Evolutionary conservation across 2,888 invertebrate genomes (phyloP), one percentile per base, ranked within the genome.

Genomic region (Pilophorus perplexus): DNA sequence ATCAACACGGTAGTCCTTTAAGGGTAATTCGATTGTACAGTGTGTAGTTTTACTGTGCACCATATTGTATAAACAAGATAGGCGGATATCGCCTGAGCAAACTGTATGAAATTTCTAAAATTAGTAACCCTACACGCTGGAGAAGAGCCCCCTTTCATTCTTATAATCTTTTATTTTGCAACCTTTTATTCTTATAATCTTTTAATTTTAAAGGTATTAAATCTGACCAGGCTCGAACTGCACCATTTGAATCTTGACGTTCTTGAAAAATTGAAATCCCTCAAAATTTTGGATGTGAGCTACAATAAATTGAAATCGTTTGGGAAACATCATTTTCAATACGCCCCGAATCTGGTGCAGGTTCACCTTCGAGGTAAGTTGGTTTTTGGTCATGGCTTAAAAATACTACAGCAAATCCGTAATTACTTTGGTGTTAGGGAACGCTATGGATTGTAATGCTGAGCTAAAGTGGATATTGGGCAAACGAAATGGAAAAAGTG

Each of bases 391-490:
- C n/a, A n/a, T n/a, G n/a, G n/a, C n/a, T n/a, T n/a, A n/a, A n/a
- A n/a, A n/a, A n/a, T n/a, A n/a, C n/a, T n/a, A n/a, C n/a, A n/a
- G n/a, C n/a, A n/a, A n/a, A n/a, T n/a, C n/a, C n/a, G n/a, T n/a
- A n/a, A n/a, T n/a, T n/a, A n/a, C n/a, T n/a, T n/a, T n/a, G n/a
- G n/a, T n/a, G n/a, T n/a, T n/a, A 90, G 90, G 82, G 74, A 85
- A 88, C 76, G 79, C 82, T 74, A 84, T 85, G 86, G 84, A 83
- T 76, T 90, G 82, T 74, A 85, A 80, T 72, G 81, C 80, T 3
- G 81, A 83, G 8, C 75, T 85, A 20, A 80, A 82, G 68, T 88
- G 88, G 87, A 77, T 85, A 60, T 79, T 84, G 28, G 80, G 83
- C 75, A 77, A 82, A 66, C 77, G 78, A 14, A 79, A 79, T 67